phyloP scores from a whole-genome alignment of 2,797 vertebrate species.

The Ambastaia sidthimunki region DNA sequence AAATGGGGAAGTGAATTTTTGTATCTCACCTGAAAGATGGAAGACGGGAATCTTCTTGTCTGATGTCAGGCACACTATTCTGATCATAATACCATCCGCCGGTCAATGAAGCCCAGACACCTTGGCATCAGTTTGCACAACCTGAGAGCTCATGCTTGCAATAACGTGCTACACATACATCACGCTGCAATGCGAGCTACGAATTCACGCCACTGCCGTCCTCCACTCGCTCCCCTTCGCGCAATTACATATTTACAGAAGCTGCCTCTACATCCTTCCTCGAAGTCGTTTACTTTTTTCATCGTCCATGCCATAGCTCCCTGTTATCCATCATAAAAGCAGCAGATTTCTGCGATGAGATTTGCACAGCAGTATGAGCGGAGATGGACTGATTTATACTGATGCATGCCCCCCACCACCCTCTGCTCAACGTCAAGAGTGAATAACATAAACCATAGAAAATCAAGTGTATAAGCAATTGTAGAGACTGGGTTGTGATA shows the following conservation, averaged over 20 bases:
- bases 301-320: slow-evolving; percentile 32
- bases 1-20: slow-evolving; percentile 9
- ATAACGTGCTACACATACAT: slow-evolving; percentile 47
- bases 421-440: not conserved
- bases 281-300: slow-evolving; percentile 41
- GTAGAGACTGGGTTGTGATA: not conserved
- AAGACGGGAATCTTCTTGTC: slow-evolving; percentile 77
- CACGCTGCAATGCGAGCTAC: slow-evolving; percentile 45
- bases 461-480: not conserved
- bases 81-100: slow-evolving; percentile 96
- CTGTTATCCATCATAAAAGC: slow-evolving; percentile 22
- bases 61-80: slow-evolving; percentile 79
- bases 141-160: slow-evolving; percentile 86
- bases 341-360: slow-evolving; percentile 23
- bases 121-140: slow-evolving; percentile 92
- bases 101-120: slow-evolving; percentile 95
- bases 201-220: slow-evolving; percentile 40
- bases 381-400: slow-evolving; percentile 31
- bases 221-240: slow-evolving; percentile 58
- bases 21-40: slow-evolving; percentile 86
- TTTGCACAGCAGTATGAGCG: slow-evolving; percentile 32
- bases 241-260: slow-evolving; percentile 57
- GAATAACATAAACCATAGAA: not conserved
- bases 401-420: slow-evolving; percentile 40
- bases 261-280: slow-evolving; percentile 24